Conservation (phyloP, 2,797 vertebrate species). For the Triplophysa yarkandensis region DNA sequence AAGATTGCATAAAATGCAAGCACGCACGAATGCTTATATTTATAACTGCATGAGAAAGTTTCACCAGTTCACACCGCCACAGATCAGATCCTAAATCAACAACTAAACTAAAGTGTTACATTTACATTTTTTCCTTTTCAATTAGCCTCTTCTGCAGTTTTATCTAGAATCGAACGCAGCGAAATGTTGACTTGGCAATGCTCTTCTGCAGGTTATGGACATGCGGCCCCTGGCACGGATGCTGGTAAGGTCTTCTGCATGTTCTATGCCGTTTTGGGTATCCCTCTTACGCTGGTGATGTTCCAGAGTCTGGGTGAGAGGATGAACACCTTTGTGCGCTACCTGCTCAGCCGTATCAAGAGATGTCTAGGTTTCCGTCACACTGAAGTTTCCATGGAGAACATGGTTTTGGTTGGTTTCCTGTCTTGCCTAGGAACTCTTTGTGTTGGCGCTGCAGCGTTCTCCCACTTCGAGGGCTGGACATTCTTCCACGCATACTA, state of each 20-base stretch:
- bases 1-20: too few relatives aligned
- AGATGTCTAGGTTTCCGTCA: constrained; percentile 83
- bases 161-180: not conserved
- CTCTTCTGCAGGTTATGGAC: constrained; percentile 89
- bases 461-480: constrained; percentile 95
- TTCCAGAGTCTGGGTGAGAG: constrained; percentile 97
- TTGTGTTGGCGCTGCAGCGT: constrained; percentile 88
- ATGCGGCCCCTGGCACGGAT: constrained; percentile 91
- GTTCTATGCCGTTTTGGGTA: constrained; percentile 96
- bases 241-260: constrained; percentile 97
- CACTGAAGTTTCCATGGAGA: constrained; percentile 91
- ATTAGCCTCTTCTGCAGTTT: too few relatives aligned
- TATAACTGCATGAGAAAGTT: too few relatives aligned
- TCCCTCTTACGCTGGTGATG: constrained; percentile 95
- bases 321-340: constrained; percentile 91
- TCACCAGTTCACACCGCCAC: too few relatives aligned
- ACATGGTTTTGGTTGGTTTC: constrained; percentile 95
- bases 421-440: constrained; percentile 90
- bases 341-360: constrained; percentile 87
- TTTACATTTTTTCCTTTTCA: too few relatives aligned
- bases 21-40: too few relatives aligned
- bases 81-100: too few relatives aligned
- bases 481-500: constrained; percentile 98
- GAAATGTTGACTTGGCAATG: not conserved
- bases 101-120: too few relatives aligned